Conservation (phyloP, 30 jellyfish, hydroid and myxozoan species). For the Morbakka virulenta region DNA sequence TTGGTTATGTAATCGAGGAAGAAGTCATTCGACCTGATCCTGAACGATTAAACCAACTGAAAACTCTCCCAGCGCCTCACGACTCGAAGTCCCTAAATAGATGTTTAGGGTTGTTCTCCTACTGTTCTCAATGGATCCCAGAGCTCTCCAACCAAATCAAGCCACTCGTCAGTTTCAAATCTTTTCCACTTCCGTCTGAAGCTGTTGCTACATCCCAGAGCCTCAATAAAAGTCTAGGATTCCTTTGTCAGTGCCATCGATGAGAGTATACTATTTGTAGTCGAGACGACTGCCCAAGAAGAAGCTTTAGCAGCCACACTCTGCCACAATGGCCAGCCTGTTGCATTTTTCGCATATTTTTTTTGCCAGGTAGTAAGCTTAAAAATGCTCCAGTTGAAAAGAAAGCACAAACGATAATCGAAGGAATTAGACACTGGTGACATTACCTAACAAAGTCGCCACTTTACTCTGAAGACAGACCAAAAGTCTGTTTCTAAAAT, state of each 20-base stretch:
- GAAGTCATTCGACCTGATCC: slow-evolving; percentile 66
- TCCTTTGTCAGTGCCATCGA: slow-evolving; percentile 39
- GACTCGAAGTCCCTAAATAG: slow-evolving; percentile 11
- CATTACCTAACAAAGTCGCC: slow-evolving; percentile 56
- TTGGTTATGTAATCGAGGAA: slow-evolving; percentile 52
- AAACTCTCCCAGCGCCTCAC: slow-evolving; percentile 32
- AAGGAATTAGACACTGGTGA: slow-evolving; percentile 63
- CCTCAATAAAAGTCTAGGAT: slow-evolving; percentile 1
- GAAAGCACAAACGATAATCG: slow-evolving; percentile 69
- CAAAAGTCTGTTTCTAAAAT: too few relatives aligned
- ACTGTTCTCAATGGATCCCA: slow-evolving; percentile 63
- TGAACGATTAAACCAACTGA: slow-evolving; percentile 42
- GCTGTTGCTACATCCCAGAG: slow-evolving; percentile 7
- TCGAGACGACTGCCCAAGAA: slow-evolving; percentile 85
- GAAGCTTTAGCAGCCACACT: slow-evolving; percentile 73
- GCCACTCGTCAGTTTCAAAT: slow-evolving; percentile 13
- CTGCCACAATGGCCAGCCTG: slow-evolving; percentile 76
- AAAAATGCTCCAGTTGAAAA: slow-evolving; percentile 59
- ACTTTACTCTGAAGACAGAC: too few relatives aligned
- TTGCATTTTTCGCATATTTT: slow-evolving; percentile 62
- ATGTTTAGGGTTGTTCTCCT: slow-evolving; percentile 41
- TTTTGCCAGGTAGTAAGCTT: slow-evolving; percentile 40
- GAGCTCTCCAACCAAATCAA: slow-evolving; percentile 47
- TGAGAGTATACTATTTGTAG: slow-evolving; percentile 44
- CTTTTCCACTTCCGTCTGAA: slow-evolving; percentile 25